Conservation (phyloP, 2,797 vertebrate genomes). For the Gymnothorax javanicus region DNA sequence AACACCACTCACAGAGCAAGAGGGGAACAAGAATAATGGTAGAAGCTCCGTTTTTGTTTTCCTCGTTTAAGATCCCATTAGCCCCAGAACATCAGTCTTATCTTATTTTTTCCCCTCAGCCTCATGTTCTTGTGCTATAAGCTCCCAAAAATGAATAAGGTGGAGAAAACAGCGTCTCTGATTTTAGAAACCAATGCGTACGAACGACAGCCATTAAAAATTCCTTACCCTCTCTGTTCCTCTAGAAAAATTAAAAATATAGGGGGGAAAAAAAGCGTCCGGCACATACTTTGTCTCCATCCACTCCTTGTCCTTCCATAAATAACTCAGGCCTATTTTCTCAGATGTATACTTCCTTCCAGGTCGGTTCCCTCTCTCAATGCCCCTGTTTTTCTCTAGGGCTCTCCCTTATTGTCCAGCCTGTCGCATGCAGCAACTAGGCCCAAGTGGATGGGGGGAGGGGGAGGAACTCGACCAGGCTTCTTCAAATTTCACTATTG, state of each 20-base stretch:
- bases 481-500: conserved; percentile 30
- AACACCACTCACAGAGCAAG: neutral
- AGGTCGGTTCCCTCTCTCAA: conserved; percentile 43
- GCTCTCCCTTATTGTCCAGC: conserved; percentile 15
- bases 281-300: neutral
- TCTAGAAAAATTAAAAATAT: too few species aligned
- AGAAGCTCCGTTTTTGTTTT: neutral
- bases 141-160: neutral
- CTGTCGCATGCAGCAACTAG: neutral
- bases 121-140: neutral
- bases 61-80: neutral
- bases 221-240: neutral
- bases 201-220: neutral
- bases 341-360: conserved; percentile 31
- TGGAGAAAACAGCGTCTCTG: neutral
- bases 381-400: conserved; percentile 36
- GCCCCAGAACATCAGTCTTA: too few species aligned
- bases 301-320: conserved; percentile 5
- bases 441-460: conserved; percentile 30
- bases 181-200: neutral
- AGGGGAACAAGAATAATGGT: neutral
- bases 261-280: neutral
- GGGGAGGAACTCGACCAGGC: conserved; percentile 13
- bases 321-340: conserved; percentile 23
- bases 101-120: conserved; percentile 12